phyloP scores from a whole-genome alignment of 1,140 invertebrate species.

The Penaeus chinensis region DNA sequence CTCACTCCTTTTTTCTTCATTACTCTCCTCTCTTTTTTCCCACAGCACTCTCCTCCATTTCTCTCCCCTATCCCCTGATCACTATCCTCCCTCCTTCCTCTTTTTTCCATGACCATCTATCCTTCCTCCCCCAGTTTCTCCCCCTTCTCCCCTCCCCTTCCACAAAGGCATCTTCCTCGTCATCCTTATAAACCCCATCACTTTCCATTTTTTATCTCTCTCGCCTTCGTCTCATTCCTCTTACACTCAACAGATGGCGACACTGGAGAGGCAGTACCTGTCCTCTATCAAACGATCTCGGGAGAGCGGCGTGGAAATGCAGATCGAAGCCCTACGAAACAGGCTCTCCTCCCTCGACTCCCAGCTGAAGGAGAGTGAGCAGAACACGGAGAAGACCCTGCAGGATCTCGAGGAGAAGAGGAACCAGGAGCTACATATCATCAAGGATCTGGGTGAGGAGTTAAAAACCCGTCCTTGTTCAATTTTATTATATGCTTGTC shows the following conservation, averaged over 20 bases:
- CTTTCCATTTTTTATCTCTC: background rate
- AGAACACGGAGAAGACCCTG: constrained; percentile 38
- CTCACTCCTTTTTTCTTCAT: no score
- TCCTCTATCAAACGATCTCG: background rate
- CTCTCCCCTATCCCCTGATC: no score
- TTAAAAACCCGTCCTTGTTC: no score
- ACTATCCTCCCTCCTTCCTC: no score
- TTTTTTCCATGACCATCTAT: background rate
- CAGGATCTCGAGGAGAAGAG: constrained; percentile 47
- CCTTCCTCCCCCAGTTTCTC: background rate
- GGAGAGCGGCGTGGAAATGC: constrained; percentile 19
- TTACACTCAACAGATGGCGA: constrained; percentile 32
- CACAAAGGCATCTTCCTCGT: background rate
- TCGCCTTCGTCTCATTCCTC: background rate
- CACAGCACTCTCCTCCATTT: no score
- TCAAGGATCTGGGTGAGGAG: constrained; percentile 47
- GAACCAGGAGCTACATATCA: constrained; percentile 48
- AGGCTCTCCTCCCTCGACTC: constrained; percentile 44
- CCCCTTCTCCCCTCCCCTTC: background rate
- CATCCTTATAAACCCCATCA: background rate
- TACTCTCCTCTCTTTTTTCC: no score
- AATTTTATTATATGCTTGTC: no score
- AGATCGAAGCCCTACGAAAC: constrained; percentile 34
- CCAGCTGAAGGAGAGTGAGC: constrained; percentile 41
- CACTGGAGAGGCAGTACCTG: constrained; percentile 37